phyloP scores from a whole-genome alignment of 2,888 invertebrate genomes.

The Nephrocerus scutellatus region DNA sequence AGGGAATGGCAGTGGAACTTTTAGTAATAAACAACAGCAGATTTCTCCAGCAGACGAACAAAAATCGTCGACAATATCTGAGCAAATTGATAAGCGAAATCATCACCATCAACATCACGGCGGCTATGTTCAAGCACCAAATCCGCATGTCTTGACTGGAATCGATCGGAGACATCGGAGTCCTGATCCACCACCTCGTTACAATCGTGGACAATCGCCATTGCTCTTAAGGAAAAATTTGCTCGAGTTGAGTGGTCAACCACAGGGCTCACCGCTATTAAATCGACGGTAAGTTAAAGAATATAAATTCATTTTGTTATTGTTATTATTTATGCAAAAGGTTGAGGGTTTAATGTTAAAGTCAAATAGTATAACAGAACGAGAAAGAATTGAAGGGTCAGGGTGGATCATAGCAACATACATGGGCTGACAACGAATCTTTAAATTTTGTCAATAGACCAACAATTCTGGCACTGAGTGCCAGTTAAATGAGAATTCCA shows the following conservation, averaged over 20 bases:
- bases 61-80: slow-evolving; percentile 31
- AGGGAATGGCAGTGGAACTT: slow-evolving; percentile 12
- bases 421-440: no score
- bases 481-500: no score
- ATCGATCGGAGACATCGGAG: slow-evolving; percentile 51
- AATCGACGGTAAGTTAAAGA: slow-evolving; percentile 49
- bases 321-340: neutral
- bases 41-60: slow-evolving; percentile 10
- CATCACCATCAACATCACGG: slow-evolving; percentile 30
- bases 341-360: no score
- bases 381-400: no score
- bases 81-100: slow-evolving; percentile 36
- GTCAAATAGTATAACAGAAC: no score
- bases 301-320: neutral
- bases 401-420: no score
- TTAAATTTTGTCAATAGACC: no score
- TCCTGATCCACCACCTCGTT: slow-evolving; percentile 56
- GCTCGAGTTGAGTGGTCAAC: slow-evolving; percentile 49
- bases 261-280: slow-evolving; percentile 51
- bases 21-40: slow-evolving; percentile 19
- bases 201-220: slow-evolving; percentile 50
- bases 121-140: slow-evolving; percentile 17
- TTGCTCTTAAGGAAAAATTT: slow-evolving; percentile 55
- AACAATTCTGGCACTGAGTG: no score
- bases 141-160: slow-evolving; percentile 36